A percentile compares a stretch with the other conserved stretches of the same genome.
phyloP scores from a whole-genome alignment of 2,113 vertebrate species.

The Hemiscyllium ocellatum region DNA sequence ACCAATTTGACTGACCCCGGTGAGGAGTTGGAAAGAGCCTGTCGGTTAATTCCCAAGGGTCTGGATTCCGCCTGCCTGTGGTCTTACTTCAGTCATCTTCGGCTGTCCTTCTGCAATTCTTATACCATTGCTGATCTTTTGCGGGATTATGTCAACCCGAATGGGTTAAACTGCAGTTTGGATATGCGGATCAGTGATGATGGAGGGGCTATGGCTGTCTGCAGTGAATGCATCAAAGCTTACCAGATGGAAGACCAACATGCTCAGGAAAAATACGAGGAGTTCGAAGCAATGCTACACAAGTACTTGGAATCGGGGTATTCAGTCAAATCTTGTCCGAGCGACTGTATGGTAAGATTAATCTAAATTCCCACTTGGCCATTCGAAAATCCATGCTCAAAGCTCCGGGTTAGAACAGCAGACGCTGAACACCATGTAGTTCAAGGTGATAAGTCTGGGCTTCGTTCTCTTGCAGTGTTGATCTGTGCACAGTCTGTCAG shows the following conservation, averaged over 20 bases:
- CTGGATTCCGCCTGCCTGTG: slow-evolving; percentile 59
- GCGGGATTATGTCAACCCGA: slow-evolving; percentile 68
- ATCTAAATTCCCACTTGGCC: no score
- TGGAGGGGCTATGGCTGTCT: slow-evolving; percentile 56
- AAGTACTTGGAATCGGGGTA: slow-evolving; percentile 74
- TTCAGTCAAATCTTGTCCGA: slow-evolving; percentile 69
- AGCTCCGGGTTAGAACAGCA: not conserved
- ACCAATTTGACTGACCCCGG: slow-evolving; percentile 59
- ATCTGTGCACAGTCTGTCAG: not conserved
- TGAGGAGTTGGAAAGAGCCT: slow-evolving; percentile 59
- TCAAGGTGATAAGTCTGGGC: not conserved
- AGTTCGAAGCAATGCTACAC: slow-evolving; percentile 74
- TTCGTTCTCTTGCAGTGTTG: not conserved
- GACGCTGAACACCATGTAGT: not conserved
- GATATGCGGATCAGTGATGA: slow-evolving; percentile 45
- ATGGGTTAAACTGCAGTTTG: slow-evolving; percentile 73
- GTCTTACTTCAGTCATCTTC: slow-evolving; percentile 72
- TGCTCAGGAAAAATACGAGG: slow-evolving; percentile 84
- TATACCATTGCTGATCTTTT: slow-evolving; percentile 75
- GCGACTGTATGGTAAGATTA: slow-evolving; percentile 72
- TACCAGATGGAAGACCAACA: slow-evolving; percentile 77
- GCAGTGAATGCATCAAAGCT: slow-evolving; percentile 68
- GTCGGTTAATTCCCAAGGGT: slow-evolving; percentile 32
- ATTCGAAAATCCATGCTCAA: not conserved
- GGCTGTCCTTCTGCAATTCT: slow-evolving; percentile 73